Percentiles rank a stretch among this genome's conserved stretches.
These are phyloP conservation scores for Aspidiotus rigidus DNA, from an alignment of 2,888 invertebrate genomes.

Conservation along the genomic window DNA sequence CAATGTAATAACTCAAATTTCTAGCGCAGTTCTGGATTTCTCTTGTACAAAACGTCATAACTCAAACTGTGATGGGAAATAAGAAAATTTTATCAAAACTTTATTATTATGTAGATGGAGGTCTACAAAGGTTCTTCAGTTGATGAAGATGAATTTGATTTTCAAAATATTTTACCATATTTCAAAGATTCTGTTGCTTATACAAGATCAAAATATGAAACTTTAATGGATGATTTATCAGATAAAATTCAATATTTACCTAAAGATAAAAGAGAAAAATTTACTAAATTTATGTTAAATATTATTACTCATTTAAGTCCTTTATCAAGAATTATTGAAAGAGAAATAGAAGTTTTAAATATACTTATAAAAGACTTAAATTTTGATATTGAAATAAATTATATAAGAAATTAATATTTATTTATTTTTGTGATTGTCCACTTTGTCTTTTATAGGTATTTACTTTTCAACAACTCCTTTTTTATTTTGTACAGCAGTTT, in stretches of 20 bases:
- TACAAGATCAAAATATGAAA: conserved; percentile 23
- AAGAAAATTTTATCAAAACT: not conserved
- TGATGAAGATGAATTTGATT: conserved; percentile 20
- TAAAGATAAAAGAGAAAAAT: conserved; percentile 14
- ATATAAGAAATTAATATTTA: too few relatives aligned
- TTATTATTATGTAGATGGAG: conserved; percentile 20
- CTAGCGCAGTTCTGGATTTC: too few relatives aligned
- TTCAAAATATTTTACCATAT: conserved; percentile 23
- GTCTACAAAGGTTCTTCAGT: conserved; percentile 37
- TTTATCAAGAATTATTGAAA: conserved; percentile 22
- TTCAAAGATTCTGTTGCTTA: conserved; percentile 15
- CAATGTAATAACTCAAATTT: too few relatives aligned
- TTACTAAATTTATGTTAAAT: conserved; percentile 23
- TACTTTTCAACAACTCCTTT: not conserved
- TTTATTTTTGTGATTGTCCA: too few relatives aligned
- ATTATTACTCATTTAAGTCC: conserved; percentile 6
- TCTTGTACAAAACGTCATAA: too few relatives aligned
- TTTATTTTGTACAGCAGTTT: conserved; percentile 11
- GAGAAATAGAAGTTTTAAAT: conserved; percentile 13
- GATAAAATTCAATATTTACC: conserved; percentile 31
- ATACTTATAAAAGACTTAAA: not conserved
- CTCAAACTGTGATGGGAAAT: too few relatives aligned
- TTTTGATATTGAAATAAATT: not conserved
- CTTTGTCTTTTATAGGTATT: conserved; percentile 1
- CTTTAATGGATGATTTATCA: conserved; percentile 18